Base-by-base conservation (phyloP, 1,140 invertebrate genomes). In the Platyscapa corneri region DNA sequence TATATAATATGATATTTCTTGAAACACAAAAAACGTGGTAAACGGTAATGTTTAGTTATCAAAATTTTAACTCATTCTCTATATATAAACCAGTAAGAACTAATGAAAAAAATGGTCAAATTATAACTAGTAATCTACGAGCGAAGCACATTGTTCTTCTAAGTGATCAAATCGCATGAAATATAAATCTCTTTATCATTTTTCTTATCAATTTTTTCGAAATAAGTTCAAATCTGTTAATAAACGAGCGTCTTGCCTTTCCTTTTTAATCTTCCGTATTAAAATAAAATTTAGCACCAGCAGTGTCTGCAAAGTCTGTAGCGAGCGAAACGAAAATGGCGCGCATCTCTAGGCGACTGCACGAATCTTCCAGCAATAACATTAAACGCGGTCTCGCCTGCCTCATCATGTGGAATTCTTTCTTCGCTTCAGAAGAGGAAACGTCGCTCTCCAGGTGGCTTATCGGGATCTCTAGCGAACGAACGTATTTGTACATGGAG, bases 271-370 rank as follows among this genome's bases (percentile, higher is more conserved):
- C 46, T 53, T 16, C 56, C 64, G 3, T 27, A 70, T 81, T 67
- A 81, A 81, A 32, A 67, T 70, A 30, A 46, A 81, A 81, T 81
- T 81, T 67, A 81, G 32, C 20, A 70, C 64, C 10, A 23, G n/a
- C 16, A 7, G 37, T 7, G 12, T 30, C 0, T 18, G 46, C n/a
- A 56, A 77, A 77, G 56, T 34, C 30, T 64, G 30, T 16, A 32
- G 32, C 7, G 46, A 67, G 23, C 1, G 3, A 39, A 60, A 65
- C 27, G 7, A 67, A 67, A 80, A 56, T 74, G 70, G 70, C 27
- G 76, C 49, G 37, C 3, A 12, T 30, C 34, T 37, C 27, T 74
- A 32, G 37, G 34, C 16, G 46, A 46, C 20, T 23, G 12, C 12
- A 23, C 27, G 37, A 67, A 80, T n/a, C 3, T 14, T 10, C 20